Evolutionary conservation across 2,888 invertebrate species (phyloP), one percentile per base, ranked within the genome.

Genomic region (Micoletzkya japonica): DNA sequence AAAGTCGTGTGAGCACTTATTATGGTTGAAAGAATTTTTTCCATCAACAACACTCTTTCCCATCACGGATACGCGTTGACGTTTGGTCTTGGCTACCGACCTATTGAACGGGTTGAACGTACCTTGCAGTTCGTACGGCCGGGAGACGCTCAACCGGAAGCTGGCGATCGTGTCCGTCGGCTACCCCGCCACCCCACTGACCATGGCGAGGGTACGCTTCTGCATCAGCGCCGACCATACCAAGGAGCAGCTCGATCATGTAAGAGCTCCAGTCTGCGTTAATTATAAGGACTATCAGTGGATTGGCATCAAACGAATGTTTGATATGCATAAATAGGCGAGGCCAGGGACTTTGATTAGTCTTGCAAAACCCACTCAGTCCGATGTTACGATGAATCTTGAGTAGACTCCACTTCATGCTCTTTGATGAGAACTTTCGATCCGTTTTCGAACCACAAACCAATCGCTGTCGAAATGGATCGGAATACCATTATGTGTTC

Each of bases 141-240:
- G 95, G 84, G 91, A 91, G 71, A 89, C 95, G 79, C 90, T 92
- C 67, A 90, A 90, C 82, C 89, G 91, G 76, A 91, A 92, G 77
- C 90, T 98, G 75, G 97, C 95, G 69, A 91, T 92, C 24, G 96
- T 97, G 6, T 95, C 95, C 24, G 97, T 96, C 70, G 96, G 96
- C 76, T 97, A 95, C 88, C 97, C 97, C 70, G 97, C 97, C 71
- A 96, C 96, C 61, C 93, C 95, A 57, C 90, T 98, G 77, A 91
- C 92, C 89, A 91, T 92, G 88, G 93, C 93, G 37, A 90, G 97
- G 84, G 87, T 87, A 82, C 89, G 95, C 81, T 93, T 96, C 87
- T 98, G 97, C 86, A 88, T 98, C 74, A 95, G 95, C 70, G 76
- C 81, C 2, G 79, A 79, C 63, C 82, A 82, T 70, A 82, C 82